Evolutionary conservation across 2,113 vertebrate species (phyloP).

Genomic region (Nycticebus coucang): DNA sequence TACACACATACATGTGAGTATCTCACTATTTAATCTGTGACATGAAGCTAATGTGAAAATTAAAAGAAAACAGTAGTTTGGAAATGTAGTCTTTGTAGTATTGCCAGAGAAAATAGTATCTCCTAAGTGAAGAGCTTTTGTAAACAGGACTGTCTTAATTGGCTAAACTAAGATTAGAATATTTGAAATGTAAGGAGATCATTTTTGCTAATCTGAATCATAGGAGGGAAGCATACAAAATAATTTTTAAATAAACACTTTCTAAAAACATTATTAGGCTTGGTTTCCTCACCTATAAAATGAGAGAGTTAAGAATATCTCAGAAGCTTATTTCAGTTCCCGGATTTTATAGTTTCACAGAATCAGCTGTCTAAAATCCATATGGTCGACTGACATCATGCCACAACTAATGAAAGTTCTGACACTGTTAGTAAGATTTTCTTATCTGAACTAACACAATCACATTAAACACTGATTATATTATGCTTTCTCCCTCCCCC

Average conservation of each 20-base stretch:
- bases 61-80: background rate
- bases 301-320: background rate
- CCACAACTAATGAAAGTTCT: background rate
- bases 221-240: background rate
- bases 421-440: background rate
- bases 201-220: background rate
- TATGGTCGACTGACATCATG: background rate
- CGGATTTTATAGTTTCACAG: background rate
- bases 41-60: background rate
- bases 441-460: conserved; percentile 11
- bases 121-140: background rate
- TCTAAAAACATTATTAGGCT: background rate
- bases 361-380: background rate
- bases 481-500: conserved; percentile 22
- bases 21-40: background rate
- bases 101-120: background rate
- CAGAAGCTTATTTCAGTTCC: background rate
- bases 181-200: background rate
- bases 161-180: background rate
- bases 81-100: background rate
- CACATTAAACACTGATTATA: background rate
- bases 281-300: background rate
- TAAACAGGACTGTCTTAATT: background rate
- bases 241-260: background rate
- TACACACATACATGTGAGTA: background rate